These are phyloP conservation scores for Notoglanidium macrostoma DNA, from an alignment of 2,797 vertebrate genomes.

Conservation along the genomic window DNA sequence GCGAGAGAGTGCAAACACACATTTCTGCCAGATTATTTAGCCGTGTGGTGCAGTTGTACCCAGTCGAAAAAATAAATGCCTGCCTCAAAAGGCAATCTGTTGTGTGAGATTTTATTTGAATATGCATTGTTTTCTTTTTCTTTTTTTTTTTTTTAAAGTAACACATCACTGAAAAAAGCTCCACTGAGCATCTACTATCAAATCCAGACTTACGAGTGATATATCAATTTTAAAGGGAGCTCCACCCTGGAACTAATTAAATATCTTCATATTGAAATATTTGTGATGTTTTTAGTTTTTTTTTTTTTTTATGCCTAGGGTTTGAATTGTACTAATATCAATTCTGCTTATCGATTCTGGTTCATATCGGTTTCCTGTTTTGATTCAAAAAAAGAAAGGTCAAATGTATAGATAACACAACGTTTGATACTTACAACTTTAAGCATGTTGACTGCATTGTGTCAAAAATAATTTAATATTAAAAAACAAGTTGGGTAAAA, in stretches of 20 bases:
- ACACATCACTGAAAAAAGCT: background rate
- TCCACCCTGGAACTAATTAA: background rate
- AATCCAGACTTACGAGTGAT: background rate
- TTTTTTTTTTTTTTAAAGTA: background rate
- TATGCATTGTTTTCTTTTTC: background rate
- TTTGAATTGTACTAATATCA: too few relatives aligned
- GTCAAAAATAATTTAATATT: too few relatives aligned
- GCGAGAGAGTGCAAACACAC: constrained; percentile 62
- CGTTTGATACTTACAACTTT: too few relatives aligned
- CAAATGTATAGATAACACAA: too few relatives aligned
- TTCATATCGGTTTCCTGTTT: too few relatives aligned
- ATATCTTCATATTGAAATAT: background rate
- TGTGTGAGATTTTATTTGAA: background rate
- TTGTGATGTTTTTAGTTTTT: background rate
- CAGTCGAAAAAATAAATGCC: constrained; percentile 79
- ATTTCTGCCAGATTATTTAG: constrained; percentile 72
- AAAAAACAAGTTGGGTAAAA: too few relatives aligned
- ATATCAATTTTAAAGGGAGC: background rate
- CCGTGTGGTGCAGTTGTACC: constrained; percentile 78
- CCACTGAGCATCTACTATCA: background rate
- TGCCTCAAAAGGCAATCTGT: constrained; percentile 71
- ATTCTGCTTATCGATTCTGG: too few relatives aligned
- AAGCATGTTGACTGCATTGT: too few relatives aligned
- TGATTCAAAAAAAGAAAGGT: too few relatives aligned
- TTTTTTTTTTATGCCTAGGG: too few relatives aligned